Evolutionary conservation across 2,113 vertebrate species (phyloP), one percentile per base, ranked within the genome.

Genomic region (Sinocyclocheilus anophthalmus): DNA sequence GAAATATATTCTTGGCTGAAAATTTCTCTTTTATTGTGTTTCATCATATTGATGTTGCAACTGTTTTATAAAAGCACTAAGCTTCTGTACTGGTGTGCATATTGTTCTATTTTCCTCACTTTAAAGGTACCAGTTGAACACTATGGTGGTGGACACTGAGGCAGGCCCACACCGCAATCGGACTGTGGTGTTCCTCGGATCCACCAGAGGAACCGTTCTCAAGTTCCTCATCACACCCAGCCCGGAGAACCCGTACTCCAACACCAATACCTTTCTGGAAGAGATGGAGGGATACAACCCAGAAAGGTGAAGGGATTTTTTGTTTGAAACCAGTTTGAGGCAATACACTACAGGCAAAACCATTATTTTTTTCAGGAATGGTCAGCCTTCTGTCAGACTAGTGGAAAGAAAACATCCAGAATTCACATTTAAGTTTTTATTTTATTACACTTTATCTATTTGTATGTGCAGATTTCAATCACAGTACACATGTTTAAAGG

Each of bases 221-320:
- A 99, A 99, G 91, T 99, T 99, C 91, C 97, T 99, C 55, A 94
- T 99, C 86, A 93, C 93, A 81, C 96, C 97, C 88, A 97, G 96
- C 0, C 89, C 94, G 89, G 96, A 95, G 86, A 85, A 92, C 91
- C 90, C 92, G 0, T 89, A 85, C 39, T 93, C 94, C 86, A 96
- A 90, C 92, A 95, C 92, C 88, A 96, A 95, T 79, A 39, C 97
- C 88, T 96, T 99, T 87, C 93, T 99, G 89, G 98, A 99, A 90
- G 97, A 99, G 87, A 94, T 99, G 80, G 97, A 99, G 91, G 97
- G 97, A 72, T 99, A 96, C 93, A 96, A 96, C 70, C 96, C 96
- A 0, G 97, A 99, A 67, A 98, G 96, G 98, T 97, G 91, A 89
- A 93, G 30, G 20, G 20, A 10, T 57, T 6, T 39, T 39, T 16